A percentile compares a stretch with the other conserved stretches of the same genome.
phyloP scores from a whole-genome alignment of 2,113 vertebrate genomes.

The Dasypus novemcinctus region DNA sequence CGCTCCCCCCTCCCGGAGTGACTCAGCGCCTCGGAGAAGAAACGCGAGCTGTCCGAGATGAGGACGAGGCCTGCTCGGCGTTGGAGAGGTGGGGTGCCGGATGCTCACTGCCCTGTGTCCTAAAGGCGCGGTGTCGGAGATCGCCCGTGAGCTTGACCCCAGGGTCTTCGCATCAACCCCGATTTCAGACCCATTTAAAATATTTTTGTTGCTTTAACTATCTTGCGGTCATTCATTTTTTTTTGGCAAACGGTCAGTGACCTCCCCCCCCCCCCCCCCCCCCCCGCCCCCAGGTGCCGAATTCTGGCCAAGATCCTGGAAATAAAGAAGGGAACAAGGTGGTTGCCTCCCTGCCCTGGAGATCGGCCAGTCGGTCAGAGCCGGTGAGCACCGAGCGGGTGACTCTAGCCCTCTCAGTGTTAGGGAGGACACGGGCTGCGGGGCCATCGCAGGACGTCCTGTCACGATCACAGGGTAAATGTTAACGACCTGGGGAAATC shows the following conservation, averaged over 20 bases:
- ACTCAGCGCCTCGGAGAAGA: background rate
- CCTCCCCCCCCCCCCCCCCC: accelerated
- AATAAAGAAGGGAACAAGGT: too few species aligned
- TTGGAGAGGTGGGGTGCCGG: background rate
- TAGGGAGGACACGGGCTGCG: background rate
- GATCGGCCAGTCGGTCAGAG: background rate
- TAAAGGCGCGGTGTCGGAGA: background rate
- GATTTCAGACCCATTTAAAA: background rate
- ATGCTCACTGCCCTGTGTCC: accelerated
- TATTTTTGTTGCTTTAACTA: background rate
- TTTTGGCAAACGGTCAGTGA: background rate
- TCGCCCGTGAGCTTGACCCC: background rate
- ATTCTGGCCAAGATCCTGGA: too few species aligned
- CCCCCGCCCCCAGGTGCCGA: background rate
- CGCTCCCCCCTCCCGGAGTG: slow-evolving; percentile 6
- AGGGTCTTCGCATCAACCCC: background rate
- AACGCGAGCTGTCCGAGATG: background rate
- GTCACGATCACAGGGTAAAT: background rate
- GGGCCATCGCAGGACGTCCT: accelerated
- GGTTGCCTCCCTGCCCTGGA: background rate
- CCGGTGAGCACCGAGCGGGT: too few species aligned
- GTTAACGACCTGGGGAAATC: slow-evolving; percentile 35
- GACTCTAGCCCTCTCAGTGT: background rate
- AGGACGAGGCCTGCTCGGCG: background rate
- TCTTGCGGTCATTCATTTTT: background rate